Base-by-base conservation (phyloP, 2,113 vertebrate genomes). In the Aspidoscelis tigris region DNA sequence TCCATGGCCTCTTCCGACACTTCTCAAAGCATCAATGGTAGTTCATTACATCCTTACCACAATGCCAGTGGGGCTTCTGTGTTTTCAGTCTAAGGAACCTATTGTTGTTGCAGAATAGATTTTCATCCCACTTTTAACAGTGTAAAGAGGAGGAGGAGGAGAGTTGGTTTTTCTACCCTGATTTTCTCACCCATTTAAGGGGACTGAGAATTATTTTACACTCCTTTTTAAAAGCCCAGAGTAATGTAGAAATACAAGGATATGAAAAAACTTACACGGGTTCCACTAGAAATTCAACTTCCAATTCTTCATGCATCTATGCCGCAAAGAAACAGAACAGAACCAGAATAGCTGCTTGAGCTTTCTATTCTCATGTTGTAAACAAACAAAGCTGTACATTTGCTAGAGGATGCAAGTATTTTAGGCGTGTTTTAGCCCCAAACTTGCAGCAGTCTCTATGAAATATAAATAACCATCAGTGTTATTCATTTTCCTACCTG, bases 281-380 rank as follows among this genome's bases (percentile, higher is more conserved):
- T n/a, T 95, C 92, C 84, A 97, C 24, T 78, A 96, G 91, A 91
- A 98, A 97, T 85, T 97, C 96, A 76, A 97, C 93, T 68, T 96
- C 95, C 78, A 98, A 93, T 33, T 95, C 94, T 74, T 97, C 96
- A 88, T 84, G 78, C 76, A 85, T 86, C 94, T 95, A 79, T 4
- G 26, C 18, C 55, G 3, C n/a, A 79, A 72, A 87, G 90, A 93
- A 89, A 50, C 6, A 88, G 91, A 92, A n/a, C 4, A 78, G 82
- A 85, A 85, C 43, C 20, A 0, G 90, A 84, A 39, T 3, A 22
- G 7, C 14, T 68, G 12, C 7, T 18, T 12, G 70, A 76, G 39
- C 6, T 3, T 83, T 82, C 69, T 53, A 79, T 26, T 33, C 11
- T 76, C 41, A 11, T 50, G 58, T 65, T n/a, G 70, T 74, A 82